Base-by-base conservation (phyloP, 2,888 invertebrate genomes). In the Polia nebulosa region DNA sequence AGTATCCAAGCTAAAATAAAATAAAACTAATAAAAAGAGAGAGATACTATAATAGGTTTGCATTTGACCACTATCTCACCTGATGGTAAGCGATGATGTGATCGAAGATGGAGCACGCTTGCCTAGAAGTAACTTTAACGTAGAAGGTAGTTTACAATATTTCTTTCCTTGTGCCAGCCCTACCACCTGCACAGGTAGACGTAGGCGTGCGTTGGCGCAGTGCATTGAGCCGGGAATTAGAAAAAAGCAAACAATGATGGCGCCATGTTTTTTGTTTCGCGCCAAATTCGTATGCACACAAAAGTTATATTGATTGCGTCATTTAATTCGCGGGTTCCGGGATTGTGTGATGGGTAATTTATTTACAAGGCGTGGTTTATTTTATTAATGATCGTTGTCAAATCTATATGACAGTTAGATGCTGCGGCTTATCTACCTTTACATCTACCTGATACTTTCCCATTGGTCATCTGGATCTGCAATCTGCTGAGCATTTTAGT, bases 151-250 rank as follows among this genome's bases (percentile, higher is more conserved):
- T n/a, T n/a, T n/a, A 25, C 6, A 5, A 15, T 45, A 13, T 20
- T 36, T 52, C 9, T 34, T 45, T 20, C 7, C 1, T 41, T 36
- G 8, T 62, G 68, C 0, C 76, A 84, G 27, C 83, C 83, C 79
- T 83, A 61, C 32, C 55, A 52, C 72, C 68, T 71, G 72, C 60
- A 66, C 72, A 76, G 76, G 72, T 68, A 72, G 51, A 55, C 61
- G 84, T 85, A 81, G 85, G 85, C 69, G 84, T 70, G 80, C 80
- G 82, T 85, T 78, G 86, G 86, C 80, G 80, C 71, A 71, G 62
- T 75, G 80, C 80, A 83, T 76, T 74, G 72, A 72, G 76, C 66
- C 72, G 57, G 64, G 83, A 80, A 75, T 83, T 74, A 75, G 65
- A 85, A 84, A 82, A 78, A 72, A 76, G 34, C 68, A 67, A 84